These are phyloP conservation scores for Nestor notabilis DNA, from an alignment of 2,113 vertebrate species.

Conservation along the genomic window DNA sequence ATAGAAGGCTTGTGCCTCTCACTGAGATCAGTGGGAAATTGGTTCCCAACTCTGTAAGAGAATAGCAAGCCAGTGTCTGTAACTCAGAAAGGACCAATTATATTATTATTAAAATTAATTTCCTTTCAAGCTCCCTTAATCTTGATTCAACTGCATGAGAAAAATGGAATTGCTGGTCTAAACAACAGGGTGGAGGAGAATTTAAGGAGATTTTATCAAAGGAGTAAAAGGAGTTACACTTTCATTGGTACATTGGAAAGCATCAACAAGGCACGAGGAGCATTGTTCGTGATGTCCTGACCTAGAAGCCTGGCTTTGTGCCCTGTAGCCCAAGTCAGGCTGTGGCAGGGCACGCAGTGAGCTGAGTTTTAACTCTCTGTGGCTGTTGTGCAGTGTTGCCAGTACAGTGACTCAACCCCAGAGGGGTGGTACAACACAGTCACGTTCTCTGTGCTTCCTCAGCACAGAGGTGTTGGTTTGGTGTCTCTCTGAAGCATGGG, in stretches of 20 bases:
- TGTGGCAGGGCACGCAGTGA: rapidly evolving
- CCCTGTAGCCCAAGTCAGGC: background rate
- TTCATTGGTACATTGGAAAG: background rate
- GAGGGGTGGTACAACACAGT: background rate
- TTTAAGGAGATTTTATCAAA: background rate
- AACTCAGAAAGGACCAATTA: background rate
- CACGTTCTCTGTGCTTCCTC: background rate
- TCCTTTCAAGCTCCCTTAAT: background rate
- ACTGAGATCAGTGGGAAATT: background rate
- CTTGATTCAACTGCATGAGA: background rate
- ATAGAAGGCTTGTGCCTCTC: background rate
- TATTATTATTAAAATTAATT: conserved; percentile 33
- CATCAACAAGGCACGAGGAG: background rate
- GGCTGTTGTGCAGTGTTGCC: background rate
- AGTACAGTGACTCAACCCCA: background rate
- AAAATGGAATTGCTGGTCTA: background rate
- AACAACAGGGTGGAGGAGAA: background rate
- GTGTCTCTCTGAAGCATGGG: background rate
- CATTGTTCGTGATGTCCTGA: rapidly evolving
- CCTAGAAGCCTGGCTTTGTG: background rate
- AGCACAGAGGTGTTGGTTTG: rapidly evolving
- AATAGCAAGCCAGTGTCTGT: background rate
- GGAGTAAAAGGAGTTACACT: background rate
- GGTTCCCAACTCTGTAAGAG: background rate
- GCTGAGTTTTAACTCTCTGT: background rate